Conservation (phyloP, 2,797 vertebrate genomes). For the Acanthurus leucopareius region DNA sequence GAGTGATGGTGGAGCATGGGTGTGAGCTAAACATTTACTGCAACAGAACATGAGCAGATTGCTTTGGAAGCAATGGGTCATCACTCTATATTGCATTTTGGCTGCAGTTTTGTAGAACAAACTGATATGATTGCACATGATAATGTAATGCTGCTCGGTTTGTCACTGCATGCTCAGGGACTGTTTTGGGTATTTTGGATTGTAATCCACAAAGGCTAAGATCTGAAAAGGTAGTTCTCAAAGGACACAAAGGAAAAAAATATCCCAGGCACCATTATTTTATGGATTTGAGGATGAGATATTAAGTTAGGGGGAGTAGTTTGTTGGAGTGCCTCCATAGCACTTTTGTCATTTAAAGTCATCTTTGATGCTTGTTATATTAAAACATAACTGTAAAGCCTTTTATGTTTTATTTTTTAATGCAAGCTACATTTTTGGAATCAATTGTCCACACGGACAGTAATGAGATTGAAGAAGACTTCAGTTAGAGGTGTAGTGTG, state of each 20-base stretch:
- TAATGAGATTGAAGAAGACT: constrained; percentile 11
- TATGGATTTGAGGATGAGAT: constrained; percentile 5
- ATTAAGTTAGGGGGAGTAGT: constrained; percentile 4
- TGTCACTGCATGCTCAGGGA: neutral
- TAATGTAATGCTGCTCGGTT: neutral
- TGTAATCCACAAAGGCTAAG: constrained; percentile 1
- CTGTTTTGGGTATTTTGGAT: neutral
- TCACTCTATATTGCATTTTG: constrained; percentile 20
- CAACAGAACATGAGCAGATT: constrained; percentile 54
- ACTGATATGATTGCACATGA: neutral
- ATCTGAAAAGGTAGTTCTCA: neutral
- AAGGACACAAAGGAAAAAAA: neutral
- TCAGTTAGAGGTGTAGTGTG: neutral
- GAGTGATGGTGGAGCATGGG: neutral
- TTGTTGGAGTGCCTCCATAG: neutral
- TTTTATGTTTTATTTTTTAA: constrained; percentile 2
- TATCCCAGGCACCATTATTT: neutral
- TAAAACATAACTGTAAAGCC: neutral
- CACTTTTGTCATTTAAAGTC: constrained; percentile 10
- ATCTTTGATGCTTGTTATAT: neutral
- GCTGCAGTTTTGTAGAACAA: constrained; percentile 7
- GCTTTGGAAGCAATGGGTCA: constrained; percentile 34
- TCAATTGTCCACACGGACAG: neutral
- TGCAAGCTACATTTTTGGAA: neutral
- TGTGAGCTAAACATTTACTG: constrained; percentile 45